phyloP scores from a whole-genome alignment of 1,140 invertebrate species.

The Macrobrachium nipponense region DNA sequence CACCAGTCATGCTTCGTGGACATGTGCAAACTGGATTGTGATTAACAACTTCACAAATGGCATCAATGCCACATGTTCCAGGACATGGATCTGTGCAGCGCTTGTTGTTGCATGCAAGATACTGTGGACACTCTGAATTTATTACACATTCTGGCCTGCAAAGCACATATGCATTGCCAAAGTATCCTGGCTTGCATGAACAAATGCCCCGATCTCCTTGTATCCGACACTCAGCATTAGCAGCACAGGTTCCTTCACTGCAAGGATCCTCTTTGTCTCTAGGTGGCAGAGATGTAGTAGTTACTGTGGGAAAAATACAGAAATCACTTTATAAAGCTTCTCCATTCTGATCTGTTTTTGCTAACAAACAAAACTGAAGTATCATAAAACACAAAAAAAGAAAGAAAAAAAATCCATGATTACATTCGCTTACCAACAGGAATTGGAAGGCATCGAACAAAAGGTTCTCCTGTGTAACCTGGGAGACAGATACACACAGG shows the following conservation, averaged over 20 bases:
- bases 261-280: constrained; percentile 39
- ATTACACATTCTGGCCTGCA: constrained; percentile 78
- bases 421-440: constrained; percentile 64
- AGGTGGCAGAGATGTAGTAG: not conserved
- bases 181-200: constrained; percentile 76
- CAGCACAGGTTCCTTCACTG: constrained; percentile 75
- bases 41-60: constrained; percentile 87
- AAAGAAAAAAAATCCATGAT: too few relatives aligned
- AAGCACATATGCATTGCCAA: constrained; percentile 74
- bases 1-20: constrained; percentile 83
- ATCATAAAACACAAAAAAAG: not conserved
- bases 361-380: not conserved
- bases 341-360: not conserved
- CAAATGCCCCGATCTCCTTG: constrained; percentile 81
- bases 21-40: constrained; percentile 87
- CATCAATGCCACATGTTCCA: constrained; percentile 81
- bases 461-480: constrained; percentile 81
- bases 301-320: constrained; percentile 1
- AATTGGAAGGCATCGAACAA: constrained; percentile 75
- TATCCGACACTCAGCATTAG: constrained; percentile 82
- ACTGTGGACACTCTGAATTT: constrained; percentile 81
- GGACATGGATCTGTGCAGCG: constrained; percentile 76
- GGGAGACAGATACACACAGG: constrained; percentile 81
- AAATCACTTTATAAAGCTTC: not conserved
- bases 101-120: constrained; percentile 76